A percentile compares a stretch with the other conserved stretches of the same genome.
phyloP scores from a whole-genome alignment of 2,797 vertebrate species.

The Enteromius anoplus region DNA sequence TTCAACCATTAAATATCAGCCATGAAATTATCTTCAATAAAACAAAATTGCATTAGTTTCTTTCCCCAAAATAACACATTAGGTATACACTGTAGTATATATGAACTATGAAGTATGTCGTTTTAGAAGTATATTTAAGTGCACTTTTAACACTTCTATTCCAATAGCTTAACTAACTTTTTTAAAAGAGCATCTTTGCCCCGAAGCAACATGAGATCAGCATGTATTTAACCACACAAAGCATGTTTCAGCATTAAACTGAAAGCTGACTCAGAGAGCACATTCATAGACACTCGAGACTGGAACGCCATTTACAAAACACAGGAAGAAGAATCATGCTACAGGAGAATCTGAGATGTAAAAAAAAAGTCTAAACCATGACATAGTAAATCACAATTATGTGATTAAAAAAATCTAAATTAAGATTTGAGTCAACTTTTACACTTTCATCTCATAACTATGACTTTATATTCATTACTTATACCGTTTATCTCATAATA shows the following conservation, averaged over 20 bases:
- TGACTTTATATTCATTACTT: not conserved
- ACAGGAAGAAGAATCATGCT: not conserved
- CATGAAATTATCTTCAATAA: not conserved
- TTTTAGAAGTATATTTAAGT: not conserved
- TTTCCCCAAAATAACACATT: not conserved
- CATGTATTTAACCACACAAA: constrained; percentile 9
- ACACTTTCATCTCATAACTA: not conserved
- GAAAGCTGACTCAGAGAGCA: not conserved
- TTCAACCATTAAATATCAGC: not conserved
- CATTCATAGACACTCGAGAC: not conserved
- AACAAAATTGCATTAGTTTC: not conserved
- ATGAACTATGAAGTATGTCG: not conserved
- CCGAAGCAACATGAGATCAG: constrained; percentile 1
- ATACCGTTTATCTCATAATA: not conserved
- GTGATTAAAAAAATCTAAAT: not conserved
- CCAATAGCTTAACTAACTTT: not conserved
- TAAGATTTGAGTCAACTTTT: not conserved
- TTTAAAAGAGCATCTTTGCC: not conserved
- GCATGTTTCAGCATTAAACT: not conserved
- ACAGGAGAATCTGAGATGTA: not conserved
- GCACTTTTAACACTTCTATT: not conserved
- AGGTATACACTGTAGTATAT: too few species aligned
- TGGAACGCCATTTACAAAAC: not conserved
- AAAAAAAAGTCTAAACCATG: not conserved
- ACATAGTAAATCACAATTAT: not conserved